Conservation (phyloP, 2,797 vertebrate species). For the Squalus acanthias region DNA sequence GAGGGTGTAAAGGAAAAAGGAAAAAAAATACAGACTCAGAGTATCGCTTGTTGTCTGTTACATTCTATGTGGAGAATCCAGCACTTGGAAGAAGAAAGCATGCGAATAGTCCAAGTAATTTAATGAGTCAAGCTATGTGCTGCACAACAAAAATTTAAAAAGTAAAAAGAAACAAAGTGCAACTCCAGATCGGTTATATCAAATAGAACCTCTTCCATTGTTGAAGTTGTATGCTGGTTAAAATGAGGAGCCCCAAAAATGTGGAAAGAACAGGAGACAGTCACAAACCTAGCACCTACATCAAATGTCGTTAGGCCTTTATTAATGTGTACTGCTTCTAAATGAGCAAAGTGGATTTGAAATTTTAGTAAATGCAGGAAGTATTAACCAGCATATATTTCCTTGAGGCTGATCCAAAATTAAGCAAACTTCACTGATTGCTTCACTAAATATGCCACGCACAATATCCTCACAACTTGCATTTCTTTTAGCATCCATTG, state of each 20-base stretch:
- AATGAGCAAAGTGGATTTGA: too few species aligned
- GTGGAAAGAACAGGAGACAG: not conserved
- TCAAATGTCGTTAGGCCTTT: not conserved
- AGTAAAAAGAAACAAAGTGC: too few species aligned
- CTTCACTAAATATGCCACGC: not conserved
- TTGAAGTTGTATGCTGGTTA: not conserved
- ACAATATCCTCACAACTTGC: not conserved
- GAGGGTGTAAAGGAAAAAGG: not conserved
- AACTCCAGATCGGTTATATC: not conserved
- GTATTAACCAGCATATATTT: not conserved
- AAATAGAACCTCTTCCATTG: not conserved
- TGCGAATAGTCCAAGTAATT: not conserved
- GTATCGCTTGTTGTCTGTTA: not conserved
- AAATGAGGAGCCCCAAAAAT: not conserved
- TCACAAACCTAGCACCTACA: not conserved
- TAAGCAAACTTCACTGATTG: not conserved
- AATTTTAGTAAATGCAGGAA: not conserved
- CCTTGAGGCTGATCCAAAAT: not conserved
- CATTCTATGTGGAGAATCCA: not conserved
- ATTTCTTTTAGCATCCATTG: not conserved
- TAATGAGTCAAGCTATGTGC: not conserved
- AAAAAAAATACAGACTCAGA: not conserved
- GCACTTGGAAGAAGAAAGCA: not conserved
- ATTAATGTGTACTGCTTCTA: not conserved
- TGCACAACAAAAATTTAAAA: not conserved